Evolutionary conservation across 2,113 vertebrate genomes (phyloP), one percentile per base, ranked within the genome.

Genomic region (Halichoeres trimaculatus): DNA sequence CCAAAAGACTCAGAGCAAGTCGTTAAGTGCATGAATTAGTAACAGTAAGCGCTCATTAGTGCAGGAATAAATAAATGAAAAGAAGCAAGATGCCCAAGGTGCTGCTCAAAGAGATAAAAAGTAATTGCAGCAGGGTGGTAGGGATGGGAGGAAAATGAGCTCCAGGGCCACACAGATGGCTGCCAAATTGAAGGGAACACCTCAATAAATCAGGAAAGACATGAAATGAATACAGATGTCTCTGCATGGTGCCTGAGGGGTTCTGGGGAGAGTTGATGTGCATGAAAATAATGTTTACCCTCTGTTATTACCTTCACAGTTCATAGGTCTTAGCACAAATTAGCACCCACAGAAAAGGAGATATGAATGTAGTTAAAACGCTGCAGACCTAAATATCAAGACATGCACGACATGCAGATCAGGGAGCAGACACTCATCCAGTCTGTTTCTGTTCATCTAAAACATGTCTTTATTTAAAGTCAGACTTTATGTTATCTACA

Each of bases 381-480:
- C 36, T 30, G 30, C 30, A 30, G 30, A 62, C 50, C 67, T 20
- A 52, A n/a, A 48, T 12, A 45, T 19, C n/a, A 7, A 51, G 1
- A 3, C 6, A 13, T 30, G 30, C 6, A 30, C 30, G 6, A 30
- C 30, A 30, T 6, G 26, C 36, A 55, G 10, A 57, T 3, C 34
- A 36, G 40, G 69, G 51, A 5, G 17, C 30, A 77, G 41, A 53
- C 76, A 64, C 17, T 19, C 2, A 53, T 22, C 0, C 19, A 81
- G 35, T 47, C 54, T 7, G 7, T 2, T 13, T 23, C 2, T 19
- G 51, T 76, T 88, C 61, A 66, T 89, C 83, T 85, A 89, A 93
- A 93, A 93, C 61, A 81, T 85, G 80, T 91, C 87, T 94, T 94
- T 93, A 93, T 94, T 93, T 78, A 82, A 88, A 82, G 80, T 89